Conservation (phyloP, 2,888 invertebrate species). For the Drosophila picticornis region DNA sequence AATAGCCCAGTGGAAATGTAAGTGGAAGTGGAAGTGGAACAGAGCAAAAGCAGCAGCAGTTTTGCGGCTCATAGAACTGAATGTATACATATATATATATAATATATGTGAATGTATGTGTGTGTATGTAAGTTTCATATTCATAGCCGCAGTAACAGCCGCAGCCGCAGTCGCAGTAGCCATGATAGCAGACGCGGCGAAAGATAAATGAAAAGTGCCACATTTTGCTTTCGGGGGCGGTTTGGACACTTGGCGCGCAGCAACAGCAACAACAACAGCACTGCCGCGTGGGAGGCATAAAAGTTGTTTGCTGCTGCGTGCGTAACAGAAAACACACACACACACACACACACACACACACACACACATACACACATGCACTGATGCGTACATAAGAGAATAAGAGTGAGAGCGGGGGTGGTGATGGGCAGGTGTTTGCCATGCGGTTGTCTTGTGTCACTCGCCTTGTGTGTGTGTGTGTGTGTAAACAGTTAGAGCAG, state of each 20-base stretch:
- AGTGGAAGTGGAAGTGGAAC: conserved; percentile 61
- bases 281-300: conserved; percentile 64
- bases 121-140: conserved; percentile 54
- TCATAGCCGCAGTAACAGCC: conserved; percentile 62
- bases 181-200: conserved; percentile 44
- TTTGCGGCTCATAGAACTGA: conserved; percentile 21
- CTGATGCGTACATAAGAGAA: conserved; percentile 19
- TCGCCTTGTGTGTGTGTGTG: conserved; percentile 24
- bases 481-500: conserved; percentile 40
- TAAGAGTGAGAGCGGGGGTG: conserved; percentile 10
- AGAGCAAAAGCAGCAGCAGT: conserved; percentile 27
- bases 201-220: conserved; percentile 78
- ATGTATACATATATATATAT: neutral
- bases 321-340: conserved; percentile 65
- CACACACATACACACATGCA: conserved; percentile 28
- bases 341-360: conserved; percentile 30
- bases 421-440: conserved; percentile 62
- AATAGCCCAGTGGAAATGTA: conserved; percentile 55
- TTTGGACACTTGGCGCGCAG: conserved; percentile 76
- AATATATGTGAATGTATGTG: neutral
- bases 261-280: conserved; percentile 42
- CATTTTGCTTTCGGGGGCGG: conserved; percentile 77
- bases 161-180: conserved; percentile 38
- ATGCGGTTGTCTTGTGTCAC: conserved; percentile 63
- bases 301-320: conserved; percentile 77